Percentiles rank a stretch among this genome's conserved stretches.
Evolutionary conservation across 2,797 vertebrate genomes (phyloP).

Genomic region (Emydoidea blandingii): DNA sequence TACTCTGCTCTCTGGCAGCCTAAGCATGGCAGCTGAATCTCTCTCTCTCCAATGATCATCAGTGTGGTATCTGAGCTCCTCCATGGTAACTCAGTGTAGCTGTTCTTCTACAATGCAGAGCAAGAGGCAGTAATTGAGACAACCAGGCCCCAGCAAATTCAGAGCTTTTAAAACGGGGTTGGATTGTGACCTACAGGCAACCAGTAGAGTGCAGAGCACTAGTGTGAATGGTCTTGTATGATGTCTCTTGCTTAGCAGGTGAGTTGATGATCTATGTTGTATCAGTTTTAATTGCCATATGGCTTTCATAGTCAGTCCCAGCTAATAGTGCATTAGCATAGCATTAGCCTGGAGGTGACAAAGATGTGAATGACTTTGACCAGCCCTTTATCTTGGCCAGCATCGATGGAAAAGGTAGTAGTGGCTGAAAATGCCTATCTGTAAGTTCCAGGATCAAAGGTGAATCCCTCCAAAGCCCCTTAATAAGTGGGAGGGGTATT

Average conservation of each 20-base stretch:
- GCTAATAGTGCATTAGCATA: background rate
- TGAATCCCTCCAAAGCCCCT: background rate
- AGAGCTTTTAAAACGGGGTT: background rate
- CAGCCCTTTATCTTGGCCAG: background rate
- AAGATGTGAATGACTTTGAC: background rate
- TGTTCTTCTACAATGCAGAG: background rate
- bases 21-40: background rate
- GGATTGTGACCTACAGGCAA: background rate
- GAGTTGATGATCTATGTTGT: background rate
- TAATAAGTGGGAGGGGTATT: background rate
- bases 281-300: background rate
- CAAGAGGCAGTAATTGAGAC: background rate
- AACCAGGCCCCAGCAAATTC: background rate
- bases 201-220: background rate
- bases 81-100: background rate
- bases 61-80: background rate
- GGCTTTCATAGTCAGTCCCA: background rate
- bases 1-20: background rate
- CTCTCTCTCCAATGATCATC: fast-evolving
- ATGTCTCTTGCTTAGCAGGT: background rate
- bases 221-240: background rate
- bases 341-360: background rate
- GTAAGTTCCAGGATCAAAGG: background rate
- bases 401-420: fast-evolving
- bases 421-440: background rate